Base-by-base conservation (phyloP, 2,888 invertebrate species). In the Eurytoma adleriae region DNA sequence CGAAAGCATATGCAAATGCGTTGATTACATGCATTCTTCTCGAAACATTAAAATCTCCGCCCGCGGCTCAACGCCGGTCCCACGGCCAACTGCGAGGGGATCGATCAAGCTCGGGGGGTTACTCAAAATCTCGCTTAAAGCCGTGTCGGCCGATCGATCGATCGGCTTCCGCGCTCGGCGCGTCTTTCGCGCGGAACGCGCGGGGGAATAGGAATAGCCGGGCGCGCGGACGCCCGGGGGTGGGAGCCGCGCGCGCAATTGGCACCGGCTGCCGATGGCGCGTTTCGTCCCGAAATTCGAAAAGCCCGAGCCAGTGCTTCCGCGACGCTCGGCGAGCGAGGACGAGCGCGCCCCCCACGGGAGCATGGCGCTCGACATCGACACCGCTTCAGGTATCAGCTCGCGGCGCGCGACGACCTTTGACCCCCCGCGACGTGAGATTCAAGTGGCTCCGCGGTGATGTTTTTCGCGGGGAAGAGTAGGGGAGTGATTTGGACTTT, bases 211-310 rank as follows among this genome's bases (percentile, higher is more conserved):
- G 50, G 48, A 30, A 12, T 40, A 13, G 66, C 20, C 56, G n/a
- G n/a, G 13, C 24, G n/a, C 18, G 13, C 24, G 13, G 14, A 2
- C 24, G 27, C 3, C n/a, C 16, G 48, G 18, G 40, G 14, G 10
- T 40, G 18, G 24, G 67, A 5, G 57, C 1, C 0, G 57, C 14
- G 16, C 20, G 50, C 68, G 30, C 62, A 62, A 80, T 80, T 80
- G 82, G 80, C 80, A 78, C 74, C 40, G 40, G 72, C n/a, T 40
- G 81, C 78, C 82, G 80, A 83, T 81, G 82, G 77, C 67, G 48
- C 79, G 80, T 80, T 83, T 85, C 81, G 70, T 81, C 67, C 69
- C 80, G 59, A 83, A 84, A 83, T 77, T 57, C 64, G 80, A 66
- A 78, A 77, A 74, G 30, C 57, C 27, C 16, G 62, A 57, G 62